Base-by-base conservation (phyloP, 2,797 vertebrate species). In the Acropternis orthonyx region DNA sequence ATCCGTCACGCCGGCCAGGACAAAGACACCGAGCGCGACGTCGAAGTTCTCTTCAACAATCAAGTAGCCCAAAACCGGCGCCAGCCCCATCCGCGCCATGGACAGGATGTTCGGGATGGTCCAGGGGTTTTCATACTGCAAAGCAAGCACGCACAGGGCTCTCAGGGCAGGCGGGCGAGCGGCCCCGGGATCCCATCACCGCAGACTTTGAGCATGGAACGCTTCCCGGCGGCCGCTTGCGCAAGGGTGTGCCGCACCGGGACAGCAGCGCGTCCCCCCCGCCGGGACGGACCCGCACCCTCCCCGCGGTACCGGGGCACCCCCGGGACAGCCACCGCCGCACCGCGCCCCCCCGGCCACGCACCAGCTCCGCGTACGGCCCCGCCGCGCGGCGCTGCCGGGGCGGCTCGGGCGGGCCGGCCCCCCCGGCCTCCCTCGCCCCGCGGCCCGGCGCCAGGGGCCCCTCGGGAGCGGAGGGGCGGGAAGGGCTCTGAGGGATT, bases 101-200 rank as follows among this genome's bases (percentile, higher is more conserved):
- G 99, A 99, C 95, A 99, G 95, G 80, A 99, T 97, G 87, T 99
- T 99, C 39, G 99, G 99, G 95, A 99, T 97, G 5, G 99, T 99
- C 99, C 99, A 99, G 2, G 99, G 99, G 96, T 99, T 99, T 97
- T 99, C 99, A 96, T 99, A 99, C 99, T 99, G 93, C 2, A 90
- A 48, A 96, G 36, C 79, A 89, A 34, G 3, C 28, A 13, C 44
- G 14, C 48, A 49, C 48, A 84, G 61, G 76, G 48, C 19, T 72
- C 55, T 93, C 76, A 94, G 37, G 26, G 11, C 14, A 7, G 32
- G 65, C 59, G 62, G n/a, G 52, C 82, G 43, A 65, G 6, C 22
- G 48, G 23, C 23, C 13, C 23, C 37, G 37, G 23, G 12, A 21
- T 7, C 30, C 30, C 34, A 59, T 3, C 24, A 4, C 5, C 4